Evolutionary conservation across 2,797 vertebrate species (phyloP).

Genomic region (Triplophysa yarkandensis): DNA sequence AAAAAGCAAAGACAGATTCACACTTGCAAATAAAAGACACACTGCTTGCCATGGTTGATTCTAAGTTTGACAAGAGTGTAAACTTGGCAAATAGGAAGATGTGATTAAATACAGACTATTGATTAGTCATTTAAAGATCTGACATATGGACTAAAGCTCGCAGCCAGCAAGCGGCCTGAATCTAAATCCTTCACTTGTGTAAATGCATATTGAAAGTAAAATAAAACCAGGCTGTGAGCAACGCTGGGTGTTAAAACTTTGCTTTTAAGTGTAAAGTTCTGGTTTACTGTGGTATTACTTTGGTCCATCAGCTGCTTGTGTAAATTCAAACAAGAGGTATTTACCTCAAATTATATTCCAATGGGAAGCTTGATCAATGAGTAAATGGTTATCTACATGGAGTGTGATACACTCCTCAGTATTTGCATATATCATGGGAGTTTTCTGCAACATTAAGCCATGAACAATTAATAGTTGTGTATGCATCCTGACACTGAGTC

Average conservation of each 20-base stretch:
- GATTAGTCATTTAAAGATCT: conserved; percentile 3
- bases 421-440: too few species aligned
- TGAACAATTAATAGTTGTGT: too few species aligned
- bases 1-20: not conserved
- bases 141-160: conserved; percentile 3
- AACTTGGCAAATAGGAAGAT: conserved; percentile 12
- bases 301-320: not conserved
- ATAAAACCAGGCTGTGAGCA: not conserved
- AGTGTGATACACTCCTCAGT: too few species aligned
- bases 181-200: conserved; percentile 12
- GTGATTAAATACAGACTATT: conserved; percentile 8
- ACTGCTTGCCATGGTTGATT: conserved; percentile 12
- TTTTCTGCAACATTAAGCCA: too few species aligned
- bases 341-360: too few species aligned
- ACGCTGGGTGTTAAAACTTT: not conserved
- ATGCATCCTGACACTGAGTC: too few species aligned
- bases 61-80: not conserved
- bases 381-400: too few species aligned
- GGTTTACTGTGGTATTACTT: conserved; percentile 9
- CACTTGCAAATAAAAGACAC: not conserved
- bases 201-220: not conserved
- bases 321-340: not conserved
- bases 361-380: too few species aligned
- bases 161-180: not conserved
- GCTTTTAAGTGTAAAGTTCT: conserved; percentile 1